Conservation (phyloP, 2,113 vertebrate genomes). For the Varanus salvator region DNA sequence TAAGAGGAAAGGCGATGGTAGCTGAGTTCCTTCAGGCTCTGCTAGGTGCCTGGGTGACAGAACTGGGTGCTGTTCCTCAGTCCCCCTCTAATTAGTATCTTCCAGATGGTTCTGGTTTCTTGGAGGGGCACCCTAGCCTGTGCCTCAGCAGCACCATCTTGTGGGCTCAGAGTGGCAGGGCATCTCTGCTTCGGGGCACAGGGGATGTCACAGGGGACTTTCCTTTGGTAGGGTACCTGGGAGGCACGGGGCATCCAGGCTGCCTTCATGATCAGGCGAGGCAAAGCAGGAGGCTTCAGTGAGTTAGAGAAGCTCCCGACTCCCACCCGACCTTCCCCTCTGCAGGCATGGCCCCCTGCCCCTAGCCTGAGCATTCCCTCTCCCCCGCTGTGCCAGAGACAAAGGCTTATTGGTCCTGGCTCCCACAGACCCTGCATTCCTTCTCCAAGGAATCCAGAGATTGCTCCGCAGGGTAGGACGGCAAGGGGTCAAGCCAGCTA, state of each 20-base stretch:
- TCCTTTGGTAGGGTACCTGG: background rate
- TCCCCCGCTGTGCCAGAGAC: background rate
- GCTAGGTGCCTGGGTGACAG: background rate
- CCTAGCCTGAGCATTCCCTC: background rate
- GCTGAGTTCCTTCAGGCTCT: background rate
- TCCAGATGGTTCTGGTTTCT: conserved; percentile 20
- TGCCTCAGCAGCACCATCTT: conserved; percentile 20
- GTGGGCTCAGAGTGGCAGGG: background rate
- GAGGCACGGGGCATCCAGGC: background rate
- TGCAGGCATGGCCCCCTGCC: background rate
- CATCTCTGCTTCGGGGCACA: background rate
- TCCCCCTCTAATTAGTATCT: background rate
- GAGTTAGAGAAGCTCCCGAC: background rate
- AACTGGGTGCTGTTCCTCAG: background rate
- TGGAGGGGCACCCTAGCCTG: background rate
- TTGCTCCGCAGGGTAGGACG: background rate
- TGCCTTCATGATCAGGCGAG: background rate
- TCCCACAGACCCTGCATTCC: conserved; percentile 32
- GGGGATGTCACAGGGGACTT: background rate
- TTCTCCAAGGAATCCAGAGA: conserved; percentile 73
- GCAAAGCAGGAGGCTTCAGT: background rate
- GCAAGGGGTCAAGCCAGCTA: conserved; percentile 51
- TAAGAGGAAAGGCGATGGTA: background rate
- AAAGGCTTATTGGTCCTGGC: conserved; percentile 23
- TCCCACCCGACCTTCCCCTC: background rate